Conservation (phyloP, 2,797 vertebrate genomes). For the Pagetopsis macropterus region DNA sequence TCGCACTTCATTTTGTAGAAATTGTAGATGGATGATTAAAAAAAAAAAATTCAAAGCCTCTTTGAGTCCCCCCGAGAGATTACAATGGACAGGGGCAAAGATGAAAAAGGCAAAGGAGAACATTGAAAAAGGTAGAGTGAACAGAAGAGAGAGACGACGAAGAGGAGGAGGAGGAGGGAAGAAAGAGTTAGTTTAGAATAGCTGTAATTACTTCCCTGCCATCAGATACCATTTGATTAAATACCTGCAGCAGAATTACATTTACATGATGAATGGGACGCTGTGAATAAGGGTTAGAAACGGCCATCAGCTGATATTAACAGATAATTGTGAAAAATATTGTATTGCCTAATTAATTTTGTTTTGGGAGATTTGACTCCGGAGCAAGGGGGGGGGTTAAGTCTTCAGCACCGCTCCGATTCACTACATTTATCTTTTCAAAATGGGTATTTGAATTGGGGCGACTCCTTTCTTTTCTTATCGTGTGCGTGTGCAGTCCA, state of each 20-base stretch:
- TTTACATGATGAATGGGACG: constrained; percentile 92
- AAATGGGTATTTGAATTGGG: constrained; percentile 79
- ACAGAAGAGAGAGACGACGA: constrained; percentile 30
- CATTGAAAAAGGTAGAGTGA: constrained; percentile 59
- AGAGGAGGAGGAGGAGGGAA: constrained; percentile 61
- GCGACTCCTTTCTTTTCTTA: constrained; percentile 60
- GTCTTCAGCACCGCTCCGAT: constrained; percentile 66
- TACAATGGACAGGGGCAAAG: constrained; percentile 63
- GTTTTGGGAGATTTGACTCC: constrained; percentile 83
- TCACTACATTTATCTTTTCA: constrained; percentile 83
- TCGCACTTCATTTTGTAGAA: constrained; percentile 54
- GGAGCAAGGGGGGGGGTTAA: constrained; percentile 39
- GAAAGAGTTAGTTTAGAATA: constrained; percentile 81
- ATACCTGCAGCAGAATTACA: constrained; percentile 93
- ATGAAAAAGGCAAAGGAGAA: constrained; percentile 53
- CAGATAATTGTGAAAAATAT: constrained; percentile 88
- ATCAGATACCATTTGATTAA: constrained; percentile 96
- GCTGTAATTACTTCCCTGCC: constrained; percentile 91
- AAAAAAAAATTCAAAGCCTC: constrained; percentile 48
- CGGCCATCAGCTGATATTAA: constrained; percentile 88
- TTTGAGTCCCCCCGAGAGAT: constrained; percentile 67
- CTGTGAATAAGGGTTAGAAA: constrained; percentile 87
- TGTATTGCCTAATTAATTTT: constrained; percentile 87
- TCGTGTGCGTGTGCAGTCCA: constrained; percentile 52
- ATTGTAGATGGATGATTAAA: constrained; percentile 63